These are phyloP conservation scores for Rotaria sp. DNA, from an alignment of 2,888 invertebrate genomes.

Conservation along the genomic window DNA sequence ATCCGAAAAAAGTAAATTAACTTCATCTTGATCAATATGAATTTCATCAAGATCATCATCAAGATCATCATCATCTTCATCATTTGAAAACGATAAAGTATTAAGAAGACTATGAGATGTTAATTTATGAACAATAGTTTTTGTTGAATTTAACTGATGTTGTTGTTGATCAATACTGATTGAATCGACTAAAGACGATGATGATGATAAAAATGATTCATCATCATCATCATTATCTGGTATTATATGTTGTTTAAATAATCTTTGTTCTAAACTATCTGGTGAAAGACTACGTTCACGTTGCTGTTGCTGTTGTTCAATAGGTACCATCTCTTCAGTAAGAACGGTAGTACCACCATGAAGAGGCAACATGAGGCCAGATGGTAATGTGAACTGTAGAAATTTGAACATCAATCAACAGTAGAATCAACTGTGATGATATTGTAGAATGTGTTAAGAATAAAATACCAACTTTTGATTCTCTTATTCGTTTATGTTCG, in stretches of 20 bases:
- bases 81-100: background rate
- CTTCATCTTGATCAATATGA: background rate
- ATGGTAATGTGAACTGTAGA: background rate
- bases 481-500: background rate
- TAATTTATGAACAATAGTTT: background rate
- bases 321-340: background rate
- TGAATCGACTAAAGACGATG: background rate
- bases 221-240: background rate
- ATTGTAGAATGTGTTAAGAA: background rate
- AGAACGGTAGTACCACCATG: background rate
- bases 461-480: background rate
- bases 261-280: background rate
- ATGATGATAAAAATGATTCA: conserved; percentile 2
- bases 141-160: background rate
- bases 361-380: background rate
- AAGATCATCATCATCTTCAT: background rate
- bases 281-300: background rate
- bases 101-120: background rate
- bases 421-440: background rate
- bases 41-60: conserved; percentile 6
- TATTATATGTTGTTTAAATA: background rate
- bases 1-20: background rate
- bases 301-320: background rate
- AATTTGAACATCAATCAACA: conserved; percentile 16
- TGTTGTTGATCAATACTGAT: background rate